Conservation (phyloP, 2,888 invertebrate genomes). For the Salticus scenicus region DNA sequence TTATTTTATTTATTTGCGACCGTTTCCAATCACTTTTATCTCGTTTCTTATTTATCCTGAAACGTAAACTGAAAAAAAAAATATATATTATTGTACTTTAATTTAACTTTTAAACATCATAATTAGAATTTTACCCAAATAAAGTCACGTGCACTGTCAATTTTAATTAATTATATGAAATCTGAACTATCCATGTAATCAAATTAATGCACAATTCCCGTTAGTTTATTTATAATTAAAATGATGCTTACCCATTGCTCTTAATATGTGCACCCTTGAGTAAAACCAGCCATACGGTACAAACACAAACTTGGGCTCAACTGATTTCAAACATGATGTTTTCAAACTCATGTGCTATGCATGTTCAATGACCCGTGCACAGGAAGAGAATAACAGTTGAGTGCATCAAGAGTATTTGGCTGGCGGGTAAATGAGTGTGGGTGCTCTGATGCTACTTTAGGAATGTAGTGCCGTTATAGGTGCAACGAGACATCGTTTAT, state of each 20-base stretch:
- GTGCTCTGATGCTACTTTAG: neutral
- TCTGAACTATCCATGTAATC: too few species aligned
- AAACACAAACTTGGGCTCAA: neutral
- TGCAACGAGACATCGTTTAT: neutral
- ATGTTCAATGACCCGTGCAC: slow-evolving; percentile 60
- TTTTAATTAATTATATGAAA: too few species aligned
- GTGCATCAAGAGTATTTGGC: slow-evolving; percentile 52
- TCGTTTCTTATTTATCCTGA: too few species aligned
- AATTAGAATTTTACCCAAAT: too few species aligned
- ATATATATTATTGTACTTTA: too few species aligned
- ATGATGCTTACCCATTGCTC: neutral
- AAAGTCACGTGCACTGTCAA: too few species aligned
- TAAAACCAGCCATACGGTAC: neutral
- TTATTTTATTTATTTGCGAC: too few species aligned
- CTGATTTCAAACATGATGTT: neutral
- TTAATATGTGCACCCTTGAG: neutral
- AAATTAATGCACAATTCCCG: too few species aligned
- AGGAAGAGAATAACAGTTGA: slow-evolving; percentile 56
- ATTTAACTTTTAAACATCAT: too few species aligned
- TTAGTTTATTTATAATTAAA: too few species aligned
- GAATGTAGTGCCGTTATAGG: neutral
- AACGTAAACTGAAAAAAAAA: too few species aligned
- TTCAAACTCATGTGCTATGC: slow-evolving; percentile 19
- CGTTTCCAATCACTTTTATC: too few species aligned
- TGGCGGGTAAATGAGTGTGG: slow-evolving; percentile 34